Evolutionary conservation across 2,113 vertebrate species (phyloP), one percentile per base, ranked within the genome.

Genomic region (Pterocles burchelli): DNA sequence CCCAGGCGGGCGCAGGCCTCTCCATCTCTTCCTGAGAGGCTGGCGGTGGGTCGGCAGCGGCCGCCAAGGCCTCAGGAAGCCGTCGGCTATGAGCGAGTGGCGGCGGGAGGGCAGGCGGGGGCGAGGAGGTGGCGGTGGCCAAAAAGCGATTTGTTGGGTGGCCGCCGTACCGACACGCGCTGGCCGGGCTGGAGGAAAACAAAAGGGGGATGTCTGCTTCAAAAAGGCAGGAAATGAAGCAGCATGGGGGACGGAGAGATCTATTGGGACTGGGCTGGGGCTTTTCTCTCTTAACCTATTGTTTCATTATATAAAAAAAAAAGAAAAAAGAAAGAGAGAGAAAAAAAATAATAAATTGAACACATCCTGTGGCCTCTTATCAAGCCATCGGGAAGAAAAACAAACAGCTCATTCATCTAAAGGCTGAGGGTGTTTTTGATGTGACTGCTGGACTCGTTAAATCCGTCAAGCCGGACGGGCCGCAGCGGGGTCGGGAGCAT

Each of bases 321-420:
- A 96, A 95, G 96, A 93, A 80, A 98, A 97, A 92, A 97, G 97
- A 77, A 22, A 61, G 2, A 31, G 2, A 65, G 9, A 67, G 10
- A 24, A 54, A 51, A 88, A 79, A 92, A 82, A 85, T 80, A 78
- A 96, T 94, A 97, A 96, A 95, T 97, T 91, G 43, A 97, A 98
- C 98, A 96, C 98, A 98, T 99, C 99, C 99, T 98, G 98, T 98
- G 97, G 97, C 97, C 98, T 98, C 98, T 97, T 97, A 99, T 99
- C 98, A 70, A 97, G 97, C 97, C 92, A 87, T 95, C 93, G 18
- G 85, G 75, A 94, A 90, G 95, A 59, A 96, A 94, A 96, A 95
- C 97, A 97, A 94, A 96, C 95, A 84, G 94, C 97, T n/a, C 90
- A 88, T 97, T 80, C 83, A 70, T 94, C 77, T 78, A 71, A 93